Evolutionary conservation across 2,888 invertebrate genomes (phyloP).

Genomic region (Ichneumoninae sp.): DNA sequence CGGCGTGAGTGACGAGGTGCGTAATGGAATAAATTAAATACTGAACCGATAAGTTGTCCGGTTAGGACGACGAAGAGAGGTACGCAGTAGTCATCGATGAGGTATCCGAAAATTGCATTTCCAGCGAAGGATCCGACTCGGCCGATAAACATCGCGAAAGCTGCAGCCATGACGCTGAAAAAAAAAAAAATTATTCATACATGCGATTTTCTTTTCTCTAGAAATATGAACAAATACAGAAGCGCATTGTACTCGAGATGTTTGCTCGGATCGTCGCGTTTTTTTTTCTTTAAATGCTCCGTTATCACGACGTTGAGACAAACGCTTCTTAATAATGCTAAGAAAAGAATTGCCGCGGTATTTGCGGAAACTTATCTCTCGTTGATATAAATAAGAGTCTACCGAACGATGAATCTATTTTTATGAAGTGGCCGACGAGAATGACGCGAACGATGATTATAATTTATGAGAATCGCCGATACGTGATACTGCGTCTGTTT

Average conservation of each 20-base stretch:
- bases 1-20: neutral
- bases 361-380: slow-evolving; percentile 20
- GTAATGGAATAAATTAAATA: slow-evolving; percentile 71
- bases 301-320: neutral
- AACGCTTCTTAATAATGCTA: neutral
- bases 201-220: neutral
- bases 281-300: neutral
- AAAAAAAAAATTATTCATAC: neutral
- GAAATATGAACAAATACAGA: neutral
- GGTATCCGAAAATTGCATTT: slow-evolving; percentile 90
- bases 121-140: slow-evolving; percentile 91
- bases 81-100: slow-evolving; percentile 91
- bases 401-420: slow-evolving; percentile 15
- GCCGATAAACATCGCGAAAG: slow-evolving; percentile 87
- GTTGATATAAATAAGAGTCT: slow-evolving; percentile 18
- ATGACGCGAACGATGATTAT: slow-evolving; percentile 19
- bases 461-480: slow-evolving; percentile 25
- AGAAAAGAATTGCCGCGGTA: neutral
- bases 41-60: slow-evolving; percentile 89
- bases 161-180: slow-evolving; percentile 72
- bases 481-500: neutral
- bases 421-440: slow-evolving; percentile 17
- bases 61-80: slow-evolving; percentile 88
- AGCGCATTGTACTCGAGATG: neutral
- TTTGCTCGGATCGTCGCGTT: slow-evolving; percentile 10